These are phyloP conservation scores for Propithecus deckenii DNA, from an alignment of 2,797 vertebrate species.

Conservation along the genomic window DNA sequence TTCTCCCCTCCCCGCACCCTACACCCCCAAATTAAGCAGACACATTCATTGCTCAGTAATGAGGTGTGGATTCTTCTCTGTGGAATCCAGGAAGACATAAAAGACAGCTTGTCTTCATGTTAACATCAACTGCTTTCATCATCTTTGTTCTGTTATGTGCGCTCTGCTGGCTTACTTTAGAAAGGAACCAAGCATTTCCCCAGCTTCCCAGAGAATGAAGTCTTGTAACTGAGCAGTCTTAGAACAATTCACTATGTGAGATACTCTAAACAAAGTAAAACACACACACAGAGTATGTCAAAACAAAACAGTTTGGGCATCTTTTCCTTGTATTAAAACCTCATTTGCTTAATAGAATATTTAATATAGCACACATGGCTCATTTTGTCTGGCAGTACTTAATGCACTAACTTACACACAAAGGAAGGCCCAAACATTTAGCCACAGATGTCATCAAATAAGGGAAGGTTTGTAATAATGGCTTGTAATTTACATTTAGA, in stretches of 20 bases:
- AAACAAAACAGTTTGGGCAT: neutral
- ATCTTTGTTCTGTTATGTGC: neutral
- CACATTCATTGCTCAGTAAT: slow-evolving; percentile 18
- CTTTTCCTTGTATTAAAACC: neutral
- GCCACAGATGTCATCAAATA: slow-evolving; percentile 60
- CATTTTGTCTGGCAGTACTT: slow-evolving; percentile 25
- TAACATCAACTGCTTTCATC: neutral
- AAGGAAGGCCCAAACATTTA: slow-evolving; percentile 32
- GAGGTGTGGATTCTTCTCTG: slow-evolving; percentile 45
- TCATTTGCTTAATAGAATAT: neutral
- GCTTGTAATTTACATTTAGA: slow-evolving; percentile 48
- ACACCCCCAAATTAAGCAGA: neutral
- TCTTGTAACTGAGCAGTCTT: neutral
- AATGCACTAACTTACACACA: slow-evolving; percentile 33
- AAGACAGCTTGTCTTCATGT: slow-evolving; percentile 52
- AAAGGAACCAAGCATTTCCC: neutral
- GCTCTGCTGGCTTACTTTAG: slow-evolving; percentile 17
- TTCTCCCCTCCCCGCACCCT: neutral
- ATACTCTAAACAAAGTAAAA: neutral
- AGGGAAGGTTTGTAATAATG: slow-evolving; percentile 56
- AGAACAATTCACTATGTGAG: neutral
- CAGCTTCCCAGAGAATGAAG: neutral
- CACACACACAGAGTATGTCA: neutral
- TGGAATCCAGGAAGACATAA: slow-evolving; percentile 53
- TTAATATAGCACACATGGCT: neutral